Base-by-base conservation (phyloP, 2,888 invertebrate genomes). In the Lomographa bimaculata region DNA sequence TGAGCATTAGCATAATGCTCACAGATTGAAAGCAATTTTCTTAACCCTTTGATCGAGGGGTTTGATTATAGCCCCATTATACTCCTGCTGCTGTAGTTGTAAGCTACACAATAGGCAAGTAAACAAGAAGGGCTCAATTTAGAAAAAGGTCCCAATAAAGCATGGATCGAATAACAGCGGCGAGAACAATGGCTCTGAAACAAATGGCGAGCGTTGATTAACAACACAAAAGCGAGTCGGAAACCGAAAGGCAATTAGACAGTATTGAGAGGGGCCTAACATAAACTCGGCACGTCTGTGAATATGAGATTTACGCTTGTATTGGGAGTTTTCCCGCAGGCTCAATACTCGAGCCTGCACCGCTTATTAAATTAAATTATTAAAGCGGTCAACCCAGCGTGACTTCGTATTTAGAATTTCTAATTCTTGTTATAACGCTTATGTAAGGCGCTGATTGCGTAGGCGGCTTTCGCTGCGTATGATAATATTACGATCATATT, bases 191-290 rank as follows among this genome's bases (percentile, higher is more conserved):
- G 38, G 54, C 32, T 36, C 36, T 35, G 42, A 57, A 58, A 64
- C 58, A 66, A 68, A 61, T 54, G 50, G 51, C 14, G 46, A 46
- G 39, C 42, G 56, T 65, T 71, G 64, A 74, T 79, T 75, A 73
- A 61, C 65, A 69, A 66, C 53, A 71, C 71, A 74, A 76, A 68
- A 58, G 65, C 45, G 51, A 57, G 27, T 25, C 46, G 50, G 50
- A 60, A 59, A 46, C 43, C 59, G 56, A 70, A 64, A 66, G 55
- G 54, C 63, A 77, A 73, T 76, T 72, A 71, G 61, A 54, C 40
- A 51, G 46, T 40, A 27, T 40, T 36, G 32, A 38, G 38, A 34
- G 21, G 16, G 21, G 7, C 30, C 21, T 19, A 27, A 17, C 11
- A 33, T 21, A 23, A 39, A 29, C 12, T 24, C 16, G 3, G 11